Evolutionary conservation across 2,888 invertebrate genomes (phyloP).

Genomic region (Troides oblongomaculatus): DNA sequence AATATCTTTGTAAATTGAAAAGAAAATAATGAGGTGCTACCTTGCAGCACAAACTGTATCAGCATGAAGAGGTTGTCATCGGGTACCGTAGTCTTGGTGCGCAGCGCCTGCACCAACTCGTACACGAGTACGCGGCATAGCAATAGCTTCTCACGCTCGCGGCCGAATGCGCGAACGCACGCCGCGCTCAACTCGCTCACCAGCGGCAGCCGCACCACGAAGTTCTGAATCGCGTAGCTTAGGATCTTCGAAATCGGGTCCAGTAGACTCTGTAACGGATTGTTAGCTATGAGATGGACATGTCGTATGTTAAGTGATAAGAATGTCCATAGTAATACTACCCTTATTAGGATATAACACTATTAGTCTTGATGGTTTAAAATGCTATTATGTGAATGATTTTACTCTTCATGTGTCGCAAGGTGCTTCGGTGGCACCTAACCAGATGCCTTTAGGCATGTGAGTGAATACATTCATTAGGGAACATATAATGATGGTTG

Average conservation of each 20-base stretch:
- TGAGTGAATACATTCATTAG: too few species aligned
- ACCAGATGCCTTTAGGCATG: too few species aligned
- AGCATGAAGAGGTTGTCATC: conserved; percentile 96
- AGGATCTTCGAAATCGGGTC: conserved; percentile 98
- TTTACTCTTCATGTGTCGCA: too few species aligned
- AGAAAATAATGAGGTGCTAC: conserved; percentile 39
- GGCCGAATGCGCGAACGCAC: conserved; percentile 92
- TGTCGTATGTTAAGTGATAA: too few species aligned
- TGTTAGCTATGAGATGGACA: too few species aligned
- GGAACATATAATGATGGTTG: too few species aligned
- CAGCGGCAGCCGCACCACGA: conserved; percentile 87
- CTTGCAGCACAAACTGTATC: conserved; percentile 92
- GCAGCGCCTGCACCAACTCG: conserved; percentile 96
- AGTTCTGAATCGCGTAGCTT: conserved; percentile 94
- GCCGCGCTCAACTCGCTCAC: conserved; percentile 93
- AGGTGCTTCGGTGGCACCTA: too few species aligned
- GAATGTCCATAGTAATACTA: too few species aligned
- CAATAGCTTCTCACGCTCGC: conserved; percentile 96
- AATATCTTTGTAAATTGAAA: too few species aligned
- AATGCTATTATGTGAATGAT: too few species aligned
- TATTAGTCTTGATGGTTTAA: too few species aligned
- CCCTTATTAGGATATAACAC: too few species aligned
- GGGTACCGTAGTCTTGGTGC: conserved; percentile 96
- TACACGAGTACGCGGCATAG: conserved; percentile 94
- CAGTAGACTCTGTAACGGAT: conserved; percentile 83